Evolutionary conservation across 2,888 invertebrate genomes (phyloP), one percentile per base, ranked within the genome.

Genomic region (Thymelicus lineola): DNA sequence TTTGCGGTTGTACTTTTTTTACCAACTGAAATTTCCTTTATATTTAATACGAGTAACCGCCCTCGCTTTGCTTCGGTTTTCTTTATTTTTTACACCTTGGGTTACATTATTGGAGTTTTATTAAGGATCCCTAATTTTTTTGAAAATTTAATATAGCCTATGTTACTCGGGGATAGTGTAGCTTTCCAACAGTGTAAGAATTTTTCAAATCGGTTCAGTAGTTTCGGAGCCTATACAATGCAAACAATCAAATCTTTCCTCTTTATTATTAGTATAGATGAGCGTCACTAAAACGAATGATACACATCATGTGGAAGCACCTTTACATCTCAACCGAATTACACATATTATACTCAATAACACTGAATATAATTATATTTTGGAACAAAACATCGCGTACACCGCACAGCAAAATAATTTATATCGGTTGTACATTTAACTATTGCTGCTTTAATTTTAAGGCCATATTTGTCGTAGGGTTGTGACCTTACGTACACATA

Each of bases 391-490:
- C n/a, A 67, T 53, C 35, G 55, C 35, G 35, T 55, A 20, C 20
- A 53, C 53, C 53, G 53, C 35, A 48, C 15, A 50, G 46, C 57
- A 68, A 62, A 36, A 55, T 36, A 35, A 45, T 57, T 62, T 62
- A 28, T 17, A 68, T 62, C 36, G 46, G 61, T 68, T 61, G 46
- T 57, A 62, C 46, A 68, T 62, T 68, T 62, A n/a, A 36, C 62
- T 68, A 68, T 68, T 62, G 68, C 62, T 62, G 68, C 62, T 14
- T 68, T 35, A 57, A 62, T 46, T 62, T 62, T 68, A 72, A 71
- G 70, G 72, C 76, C 75, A 77, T 53, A 53, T 77, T 45, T 67
- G 10, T 67, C 55, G 62, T 68, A 68, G 60, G 67, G 42, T 42
- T 62, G 62, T 57, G 62, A 62, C 62, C 61, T 45, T 48, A 68